phyloP scores from a whole-genome alignment of 1,140 invertebrate species.

The Drosophila parabipectinata region DNA sequence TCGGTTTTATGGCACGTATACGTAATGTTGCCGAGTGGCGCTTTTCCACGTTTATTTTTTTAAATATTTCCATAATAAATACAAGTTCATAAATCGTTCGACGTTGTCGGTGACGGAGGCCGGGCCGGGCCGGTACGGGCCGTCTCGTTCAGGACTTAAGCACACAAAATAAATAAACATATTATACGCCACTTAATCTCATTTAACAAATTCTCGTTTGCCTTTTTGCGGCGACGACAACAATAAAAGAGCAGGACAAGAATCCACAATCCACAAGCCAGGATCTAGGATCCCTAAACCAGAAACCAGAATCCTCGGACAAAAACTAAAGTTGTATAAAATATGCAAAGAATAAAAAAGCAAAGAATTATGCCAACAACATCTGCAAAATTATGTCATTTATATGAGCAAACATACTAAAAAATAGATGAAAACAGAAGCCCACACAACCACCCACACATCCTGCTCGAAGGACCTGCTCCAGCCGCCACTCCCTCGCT shows the following conservation, averaged over 20 bases:
- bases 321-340: constrained; percentile 70
- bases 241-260: constrained; percentile 15
- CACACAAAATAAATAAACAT: constrained; percentile 73
- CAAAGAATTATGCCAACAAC: constrained; percentile 57
- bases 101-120: neutral
- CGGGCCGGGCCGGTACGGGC: neutral
- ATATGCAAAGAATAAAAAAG: constrained; percentile 65
- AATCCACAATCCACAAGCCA: neutral
- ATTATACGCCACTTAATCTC: constrained; percentile 73
- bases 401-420: constrained; percentile 80
- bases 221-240: constrained; percentile 58
- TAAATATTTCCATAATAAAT: constrained; percentile 67
- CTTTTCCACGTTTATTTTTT: constrained; percentile 55
- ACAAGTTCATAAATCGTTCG: constrained; percentile 60
- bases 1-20: constrained; percentile 61
- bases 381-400: constrained; percentile 82
- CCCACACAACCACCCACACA: constrained; percentile 28
- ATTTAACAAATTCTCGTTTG: constrained; percentile 77
- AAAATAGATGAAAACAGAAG: constrained; percentile 73
- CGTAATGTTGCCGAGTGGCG: constrained; percentile 46
- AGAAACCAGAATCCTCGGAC: constrained; percentile 4
- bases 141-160: constrained; percentile 45
- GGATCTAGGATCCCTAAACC: neutral
- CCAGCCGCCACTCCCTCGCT: constrained; percentile 6
- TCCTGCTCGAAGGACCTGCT: neutral